phyloP scores from a whole-genome alignment of 1,140 invertebrate genomes.

The Polypedilum pembai region DNA sequence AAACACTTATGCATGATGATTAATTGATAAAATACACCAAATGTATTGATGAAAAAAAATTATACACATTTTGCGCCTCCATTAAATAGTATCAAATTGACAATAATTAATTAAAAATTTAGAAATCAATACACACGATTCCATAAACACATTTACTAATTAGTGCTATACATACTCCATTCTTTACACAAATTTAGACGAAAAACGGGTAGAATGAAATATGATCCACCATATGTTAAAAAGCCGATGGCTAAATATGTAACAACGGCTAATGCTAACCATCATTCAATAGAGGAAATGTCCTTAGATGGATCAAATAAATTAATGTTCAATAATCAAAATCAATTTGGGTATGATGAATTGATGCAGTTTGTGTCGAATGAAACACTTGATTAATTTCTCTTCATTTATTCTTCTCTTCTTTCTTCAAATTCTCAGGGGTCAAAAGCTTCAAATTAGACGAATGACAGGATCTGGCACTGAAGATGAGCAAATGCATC shows the following conservation, averaged over 20 bases:
- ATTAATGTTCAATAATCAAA: slow-evolving; percentile 68
- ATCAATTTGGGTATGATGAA: slow-evolving; percentile 67
- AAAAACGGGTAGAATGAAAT: slow-evolving; percentile 79
- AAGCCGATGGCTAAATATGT: slow-evolving; percentile 69
- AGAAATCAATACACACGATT: slow-evolving; percentile 33
- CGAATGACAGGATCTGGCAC: slow-evolving; percentile 60
- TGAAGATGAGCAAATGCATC: slow-evolving; percentile 63
- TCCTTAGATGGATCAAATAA: slow-evolving; percentile 68
- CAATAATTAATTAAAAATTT: background rate
- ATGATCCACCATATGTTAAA: slow-evolving; percentile 76
- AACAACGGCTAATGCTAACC: slow-evolving; percentile 53
- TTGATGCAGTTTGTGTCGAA: slow-evolving; percentile 21
- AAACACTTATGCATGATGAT: too few relatives aligned
- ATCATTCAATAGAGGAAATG: slow-evolving; percentile 61
- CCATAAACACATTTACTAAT: background rate
- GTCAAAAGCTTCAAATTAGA: slow-evolving; percentile 65
- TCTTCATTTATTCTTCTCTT: background rate
- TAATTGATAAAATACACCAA: background rate
- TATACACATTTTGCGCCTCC: slow-evolving; percentile 1
- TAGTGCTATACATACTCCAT: slow-evolving; percentile 5
- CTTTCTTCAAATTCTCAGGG: slow-evolving; percentile 53
- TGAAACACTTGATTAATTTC: slow-evolving; percentile 20
- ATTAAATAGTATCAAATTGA: background rate
- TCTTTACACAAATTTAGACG: slow-evolving; percentile 48
- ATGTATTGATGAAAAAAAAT: background rate